Evolutionary conservation across 2,113 vertebrate species (phyloP).

Genomic region (Heteronetta atricapilla): DNA sequence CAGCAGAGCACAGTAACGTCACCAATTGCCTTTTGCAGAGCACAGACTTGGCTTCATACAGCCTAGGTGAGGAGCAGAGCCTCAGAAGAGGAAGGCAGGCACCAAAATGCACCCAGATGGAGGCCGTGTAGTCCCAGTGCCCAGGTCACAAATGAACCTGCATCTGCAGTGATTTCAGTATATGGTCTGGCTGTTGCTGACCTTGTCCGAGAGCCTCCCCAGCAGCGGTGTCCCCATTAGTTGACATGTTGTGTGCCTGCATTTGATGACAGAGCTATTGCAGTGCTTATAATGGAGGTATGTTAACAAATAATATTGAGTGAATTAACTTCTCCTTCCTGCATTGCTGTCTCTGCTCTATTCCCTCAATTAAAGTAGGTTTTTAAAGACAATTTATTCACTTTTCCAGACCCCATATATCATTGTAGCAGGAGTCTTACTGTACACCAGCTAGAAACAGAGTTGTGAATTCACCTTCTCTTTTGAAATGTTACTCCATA

Average conservation of each 20-base stretch:
- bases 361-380: not conserved
- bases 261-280: not conserved
- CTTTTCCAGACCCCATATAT: not conserved
- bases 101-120: not conserved
- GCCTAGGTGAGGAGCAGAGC: not conserved
- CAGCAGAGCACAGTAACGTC: not conserved
- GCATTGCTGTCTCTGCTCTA: not conserved
- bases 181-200: not conserved
- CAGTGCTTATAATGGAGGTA: not conserved
- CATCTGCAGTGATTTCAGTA: not conserved
- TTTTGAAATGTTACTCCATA: not conserved
- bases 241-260: not conserved
- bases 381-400: not conserved
- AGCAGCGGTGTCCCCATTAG: rapidly evolving
- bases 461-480: not conserved
- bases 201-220: not conserved
- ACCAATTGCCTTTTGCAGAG: not conserved
- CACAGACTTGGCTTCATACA: rapidly evolving
- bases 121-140: not conserved
- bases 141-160: not conserved
- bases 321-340: not conserved
- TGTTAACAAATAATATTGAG: not conserved
- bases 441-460: not conserved
- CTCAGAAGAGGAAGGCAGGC: not conserved
- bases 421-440: not conserved